phyloP scores from a whole-genome alignment of 2,888 invertebrate species.

The Polydrusus tereticollis region DNA sequence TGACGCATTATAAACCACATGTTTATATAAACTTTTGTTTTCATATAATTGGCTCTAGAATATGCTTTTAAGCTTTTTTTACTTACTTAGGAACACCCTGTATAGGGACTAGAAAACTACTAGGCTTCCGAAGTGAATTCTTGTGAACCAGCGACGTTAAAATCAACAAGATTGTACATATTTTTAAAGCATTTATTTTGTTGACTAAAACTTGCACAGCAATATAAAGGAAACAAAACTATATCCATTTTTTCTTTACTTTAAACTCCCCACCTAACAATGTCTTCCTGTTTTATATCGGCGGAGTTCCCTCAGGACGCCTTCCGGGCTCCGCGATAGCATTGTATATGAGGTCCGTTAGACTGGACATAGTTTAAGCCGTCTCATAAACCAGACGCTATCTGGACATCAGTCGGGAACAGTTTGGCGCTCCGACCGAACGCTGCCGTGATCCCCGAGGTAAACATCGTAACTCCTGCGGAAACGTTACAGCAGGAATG shows the following conservation, averaged over 20 bases:
- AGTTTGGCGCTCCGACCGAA: conserved; percentile 59
- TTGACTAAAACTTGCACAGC: no score
- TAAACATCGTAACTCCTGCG: conserved; percentile 66
- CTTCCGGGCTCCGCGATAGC: conserved; percentile 67
- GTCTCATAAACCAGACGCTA: conserved; percentile 68
- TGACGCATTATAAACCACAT: no score
- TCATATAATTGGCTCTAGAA: no score
- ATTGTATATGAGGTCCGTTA: conserved; percentile 68
- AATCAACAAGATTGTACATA: no score
- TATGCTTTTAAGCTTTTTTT: no score
- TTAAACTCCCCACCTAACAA: conserved; percentile 41
- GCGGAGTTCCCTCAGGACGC: conserved; percentile 56
- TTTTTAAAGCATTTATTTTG: no score
- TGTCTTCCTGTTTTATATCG: conserved; percentile 51
- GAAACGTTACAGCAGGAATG: conserved; percentile 46
- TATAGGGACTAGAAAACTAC: no score
- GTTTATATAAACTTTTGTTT: no score
- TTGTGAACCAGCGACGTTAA: no score
- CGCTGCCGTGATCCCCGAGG: conserved; percentile 64
- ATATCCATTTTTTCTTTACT: conserved; percentile 19
- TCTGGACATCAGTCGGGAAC: conserved; percentile 68
- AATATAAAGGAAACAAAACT: no score
- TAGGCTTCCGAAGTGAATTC: no score
- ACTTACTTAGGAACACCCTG: no score
- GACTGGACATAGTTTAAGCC: conserved; percentile 69